Percentiles rank a stretch among this genome's conserved stretches.
Conservation (phyloP, 2,113 vertebrate species). For the Crotalus horridus region DNA sequence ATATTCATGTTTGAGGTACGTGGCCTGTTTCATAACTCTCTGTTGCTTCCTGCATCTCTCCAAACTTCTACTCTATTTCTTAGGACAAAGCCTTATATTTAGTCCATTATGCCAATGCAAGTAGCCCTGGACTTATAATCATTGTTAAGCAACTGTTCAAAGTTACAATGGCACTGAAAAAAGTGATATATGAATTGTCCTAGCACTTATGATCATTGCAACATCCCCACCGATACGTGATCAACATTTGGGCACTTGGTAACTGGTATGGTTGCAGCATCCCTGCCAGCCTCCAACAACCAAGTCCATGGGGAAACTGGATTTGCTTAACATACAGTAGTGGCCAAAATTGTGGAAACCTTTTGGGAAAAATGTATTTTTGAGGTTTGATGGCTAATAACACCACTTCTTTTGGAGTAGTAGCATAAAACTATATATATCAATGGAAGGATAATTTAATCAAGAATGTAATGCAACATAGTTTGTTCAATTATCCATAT, state of each 20-base stretch:
- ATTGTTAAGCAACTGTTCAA: background rate
- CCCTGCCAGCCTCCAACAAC: background rate
- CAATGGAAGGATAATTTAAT: no score
- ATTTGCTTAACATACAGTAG: background rate
- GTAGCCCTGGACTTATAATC: background rate
- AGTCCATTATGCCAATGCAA: background rate
- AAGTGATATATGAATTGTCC: background rate
- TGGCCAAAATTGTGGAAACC: no score
- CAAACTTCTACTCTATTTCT: background rate
- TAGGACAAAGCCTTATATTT: background rate
- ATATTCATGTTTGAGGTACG: background rate
- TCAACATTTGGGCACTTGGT: background rate
- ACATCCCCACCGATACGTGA: background rate
- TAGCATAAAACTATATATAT: no score
- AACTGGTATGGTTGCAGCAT: background rate
- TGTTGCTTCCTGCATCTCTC: background rate
- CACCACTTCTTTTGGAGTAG: no score
- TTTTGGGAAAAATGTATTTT: no score
- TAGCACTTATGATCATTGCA: background rate
- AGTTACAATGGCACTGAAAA: background rate
- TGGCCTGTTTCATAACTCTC: background rate
- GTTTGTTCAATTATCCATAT: no score
- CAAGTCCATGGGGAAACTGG: background rate
- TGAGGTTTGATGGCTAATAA: no score
- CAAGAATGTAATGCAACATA: no score